Percentiles rank a stretch among this genome's conserved stretches.
These are phyloP conservation scores for Nasonia giraulti DNA, from an alignment of 1,140 invertebrate species.

Conservation along the genomic window DNA sequence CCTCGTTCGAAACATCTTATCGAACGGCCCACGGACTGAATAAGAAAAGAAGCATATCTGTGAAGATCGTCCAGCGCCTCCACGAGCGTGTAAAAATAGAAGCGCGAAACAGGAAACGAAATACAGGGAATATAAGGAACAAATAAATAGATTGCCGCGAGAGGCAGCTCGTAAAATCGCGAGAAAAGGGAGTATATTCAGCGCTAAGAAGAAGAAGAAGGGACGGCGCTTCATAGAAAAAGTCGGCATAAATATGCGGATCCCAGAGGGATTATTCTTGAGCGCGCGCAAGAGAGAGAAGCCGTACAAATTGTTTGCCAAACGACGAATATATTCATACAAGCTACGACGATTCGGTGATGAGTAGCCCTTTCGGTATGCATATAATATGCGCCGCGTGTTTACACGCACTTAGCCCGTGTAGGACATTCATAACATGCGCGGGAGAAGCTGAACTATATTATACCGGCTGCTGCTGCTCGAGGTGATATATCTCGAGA, in stretches of 20 bases:
- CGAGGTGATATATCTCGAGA: neutral
- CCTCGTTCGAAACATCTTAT: neutral
- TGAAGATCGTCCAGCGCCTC: no score
- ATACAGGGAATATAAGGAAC: neutral
- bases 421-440: constrained; percentile 33
- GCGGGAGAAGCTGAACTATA: neutral
- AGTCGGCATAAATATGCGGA: constrained; percentile 29
- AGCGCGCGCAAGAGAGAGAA: neutral
- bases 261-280: constrained; percentile 31
- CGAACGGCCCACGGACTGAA: neutral
- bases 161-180: constrained; percentile 1
- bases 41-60: neutral
- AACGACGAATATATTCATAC: neutral
- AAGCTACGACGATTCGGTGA: neutral
- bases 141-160: neutral
- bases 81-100: neutral
- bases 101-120: neutral
- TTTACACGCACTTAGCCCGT: constrained; percentile 30
- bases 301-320: constrained; percentile 24
- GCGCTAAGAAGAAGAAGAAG: neutral
- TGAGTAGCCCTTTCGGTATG: no score
- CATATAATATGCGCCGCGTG: constrained; percentile 7
- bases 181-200: neutral
- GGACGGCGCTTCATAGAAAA: constrained; percentile 32
- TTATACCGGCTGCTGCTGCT: neutral